Base-by-base conservation (phyloP, 2,797 vertebrate genomes). In the Phoxinus dragarum region DNA sequence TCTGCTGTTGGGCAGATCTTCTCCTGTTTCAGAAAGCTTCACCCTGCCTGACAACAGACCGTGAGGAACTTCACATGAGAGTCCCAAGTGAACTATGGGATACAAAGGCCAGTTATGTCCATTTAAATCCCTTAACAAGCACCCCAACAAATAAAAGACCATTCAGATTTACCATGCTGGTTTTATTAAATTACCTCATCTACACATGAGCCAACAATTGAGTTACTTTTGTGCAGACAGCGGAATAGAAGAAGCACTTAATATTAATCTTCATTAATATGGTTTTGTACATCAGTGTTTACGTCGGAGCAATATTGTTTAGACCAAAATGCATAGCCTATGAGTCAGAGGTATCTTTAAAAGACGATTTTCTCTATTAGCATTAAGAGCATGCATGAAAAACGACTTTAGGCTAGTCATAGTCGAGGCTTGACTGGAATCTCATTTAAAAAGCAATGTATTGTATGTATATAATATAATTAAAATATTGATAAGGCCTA, bases 21-120 rank as follows among this genome's bases (percentile, higher is more conserved):
- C 89, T 93, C 89, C 84, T 81, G 76, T 93, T 93, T 92, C 90
- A 90, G 80, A 86, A 78, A 42, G 67, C 82, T 73, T 91, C 84
- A 31, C 67, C 86, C 75, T 74, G 1, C 44, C 71, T 77, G 77
- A 77, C 77, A 87, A 27, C 89, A 86, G 85, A 79, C 82, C 61
- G 44, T 44, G 49, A 88, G 88, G 84, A 84, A 77, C 84, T 89
- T 89, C 86, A 89, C 89, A 88, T 89, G 89, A 89, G 69, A 77
- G 78, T 68, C 86, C 83, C 42, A 47, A 80, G 31, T 42, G 16
- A 27, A 52, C 34, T 56, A 36, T 77, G 71, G 54, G 59, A 84
- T 69, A 80, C 82, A 81, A 87, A 86, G 68, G 68, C 19, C 67
- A 69, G 44, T 85, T 87, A 61, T 89, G 72, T 84, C 54, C 81